phyloP scores from a whole-genome alignment of 2,888 invertebrate genomes.

The Myopa testacea region DNA sequence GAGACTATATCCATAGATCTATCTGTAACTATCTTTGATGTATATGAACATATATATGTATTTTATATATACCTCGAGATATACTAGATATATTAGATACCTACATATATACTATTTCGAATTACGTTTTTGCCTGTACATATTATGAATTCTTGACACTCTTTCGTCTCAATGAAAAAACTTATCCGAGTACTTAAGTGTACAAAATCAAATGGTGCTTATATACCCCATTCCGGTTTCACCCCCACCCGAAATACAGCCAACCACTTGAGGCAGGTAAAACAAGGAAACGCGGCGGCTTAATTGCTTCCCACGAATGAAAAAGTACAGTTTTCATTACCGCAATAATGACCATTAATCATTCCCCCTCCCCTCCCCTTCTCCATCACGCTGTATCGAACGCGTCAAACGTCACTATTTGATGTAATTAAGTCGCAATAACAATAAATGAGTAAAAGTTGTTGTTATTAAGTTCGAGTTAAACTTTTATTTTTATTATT shows the following conservation, averaged over 20 bases:
- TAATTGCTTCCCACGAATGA: conserved; percentile 20
- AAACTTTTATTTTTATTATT: neutral
- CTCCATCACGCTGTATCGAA: conserved; percentile 29
- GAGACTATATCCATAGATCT: too few relatives aligned
- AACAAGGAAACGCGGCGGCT: conserved; percentile 57
- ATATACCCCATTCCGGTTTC: neutral
- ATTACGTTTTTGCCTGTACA: too few relatives aligned
- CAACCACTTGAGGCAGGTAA: neutral
- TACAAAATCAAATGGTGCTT: too few relatives aligned
- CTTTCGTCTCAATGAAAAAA: too few relatives aligned
- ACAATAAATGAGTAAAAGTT: conserved; percentile 42
- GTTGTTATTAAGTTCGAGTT: conserved; percentile 1
- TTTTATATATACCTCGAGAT: too few relatives aligned
- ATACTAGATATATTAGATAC: too few relatives aligned
- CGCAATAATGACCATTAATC: conserved; percentile 7
- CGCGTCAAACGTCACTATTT: conserved; percentile 50
- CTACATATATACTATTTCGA: too few relatives aligned
- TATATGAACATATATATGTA: too few relatives aligned
- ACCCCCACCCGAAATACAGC: neutral
- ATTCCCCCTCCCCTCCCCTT: neutral
- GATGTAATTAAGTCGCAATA: conserved; percentile 52
- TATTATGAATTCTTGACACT: too few relatives aligned
- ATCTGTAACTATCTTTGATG: too few relatives aligned
- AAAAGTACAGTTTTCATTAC: conserved; percentile 1
- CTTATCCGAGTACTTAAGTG: too few relatives aligned